phyloP scores from a whole-genome alignment of 2,113 vertebrate species.

The Microcebus jonahi region DNA sequence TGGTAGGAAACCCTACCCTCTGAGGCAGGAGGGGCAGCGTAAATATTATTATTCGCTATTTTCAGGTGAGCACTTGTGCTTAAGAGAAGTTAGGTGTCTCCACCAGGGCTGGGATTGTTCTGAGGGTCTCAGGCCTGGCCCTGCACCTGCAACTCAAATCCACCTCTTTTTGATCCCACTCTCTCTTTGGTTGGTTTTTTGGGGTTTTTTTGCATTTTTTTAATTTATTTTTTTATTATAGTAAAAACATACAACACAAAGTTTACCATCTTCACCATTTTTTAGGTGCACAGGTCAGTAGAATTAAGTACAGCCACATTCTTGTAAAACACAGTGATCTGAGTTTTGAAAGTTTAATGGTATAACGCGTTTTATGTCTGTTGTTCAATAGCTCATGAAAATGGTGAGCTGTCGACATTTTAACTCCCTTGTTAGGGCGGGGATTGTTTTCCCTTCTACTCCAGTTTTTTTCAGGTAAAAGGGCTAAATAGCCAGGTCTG shows the following conservation, averaged over 20 bases:
- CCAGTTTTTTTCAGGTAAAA: slow-evolving; percentile 47
- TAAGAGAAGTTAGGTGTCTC: background rate
- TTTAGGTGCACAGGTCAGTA: background rate
- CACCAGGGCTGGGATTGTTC: rapidly evolving
- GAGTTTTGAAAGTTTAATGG: slow-evolving; percentile 32
- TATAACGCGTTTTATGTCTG: background rate
- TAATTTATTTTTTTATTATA: background rate
- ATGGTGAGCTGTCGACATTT: background rate
- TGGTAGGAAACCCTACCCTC: background rate
- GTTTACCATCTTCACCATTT: background rate
- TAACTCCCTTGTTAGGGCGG: background rate
- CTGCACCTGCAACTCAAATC: background rate
- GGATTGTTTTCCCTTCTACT: background rate
- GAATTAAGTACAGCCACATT: background rate
- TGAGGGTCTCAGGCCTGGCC: background rate
- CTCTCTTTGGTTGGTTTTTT: background rate
- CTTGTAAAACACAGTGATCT: background rate
- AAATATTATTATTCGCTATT: background rate
- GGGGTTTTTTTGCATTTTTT: background rate
- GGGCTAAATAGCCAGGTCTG: background rate
- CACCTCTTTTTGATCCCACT: too few relatives aligned
- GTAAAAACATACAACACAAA: background rate
- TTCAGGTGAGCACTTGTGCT: background rate
- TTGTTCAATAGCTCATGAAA: background rate
- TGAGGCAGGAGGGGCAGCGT: background rate